Conservation (phyloP, 2,888 invertebrate species). For the Acanthoscelides obtectus region DNA sequence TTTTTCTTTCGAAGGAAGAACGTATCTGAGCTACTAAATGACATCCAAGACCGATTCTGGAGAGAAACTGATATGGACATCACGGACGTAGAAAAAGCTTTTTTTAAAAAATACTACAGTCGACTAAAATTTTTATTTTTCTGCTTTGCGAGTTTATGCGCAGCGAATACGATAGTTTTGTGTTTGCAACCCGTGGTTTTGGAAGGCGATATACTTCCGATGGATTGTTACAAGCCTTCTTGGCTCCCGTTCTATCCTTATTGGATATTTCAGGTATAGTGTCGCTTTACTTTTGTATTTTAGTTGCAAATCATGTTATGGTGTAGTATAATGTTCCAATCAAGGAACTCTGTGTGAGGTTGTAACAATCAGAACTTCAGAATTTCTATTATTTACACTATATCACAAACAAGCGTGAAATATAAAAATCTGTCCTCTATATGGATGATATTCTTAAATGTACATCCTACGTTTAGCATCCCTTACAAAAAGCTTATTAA, state of each 20-base stretch:
- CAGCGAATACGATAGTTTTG: background rate
- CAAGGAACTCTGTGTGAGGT: no score
- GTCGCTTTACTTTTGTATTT: no score
- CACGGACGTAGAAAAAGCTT: background rate
- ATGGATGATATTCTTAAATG: no score
- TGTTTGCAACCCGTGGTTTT: background rate
- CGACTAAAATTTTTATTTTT: background rate
- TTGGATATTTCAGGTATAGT: background rate
- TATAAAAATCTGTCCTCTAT: no score
- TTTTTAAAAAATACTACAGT: background rate
- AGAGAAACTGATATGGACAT: background rate
- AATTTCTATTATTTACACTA: no score
- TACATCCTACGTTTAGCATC: no score
- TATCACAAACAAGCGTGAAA: no score
- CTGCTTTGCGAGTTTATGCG: background rate
- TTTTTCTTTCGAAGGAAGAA: background rate
- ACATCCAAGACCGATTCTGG: background rate
- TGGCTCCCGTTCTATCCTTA: background rate
- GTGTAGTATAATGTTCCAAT: no score
- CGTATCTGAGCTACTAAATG: background rate
- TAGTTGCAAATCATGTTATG: no score
- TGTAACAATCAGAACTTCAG: no score
- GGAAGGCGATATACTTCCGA: background rate
- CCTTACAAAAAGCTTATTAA: no score
- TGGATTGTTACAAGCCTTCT: background rate